These are phyloP conservation scores for Octomys mimax DNA, from an alignment of 2,797 vertebrate genomes.

Conservation along the genomic window DNA sequence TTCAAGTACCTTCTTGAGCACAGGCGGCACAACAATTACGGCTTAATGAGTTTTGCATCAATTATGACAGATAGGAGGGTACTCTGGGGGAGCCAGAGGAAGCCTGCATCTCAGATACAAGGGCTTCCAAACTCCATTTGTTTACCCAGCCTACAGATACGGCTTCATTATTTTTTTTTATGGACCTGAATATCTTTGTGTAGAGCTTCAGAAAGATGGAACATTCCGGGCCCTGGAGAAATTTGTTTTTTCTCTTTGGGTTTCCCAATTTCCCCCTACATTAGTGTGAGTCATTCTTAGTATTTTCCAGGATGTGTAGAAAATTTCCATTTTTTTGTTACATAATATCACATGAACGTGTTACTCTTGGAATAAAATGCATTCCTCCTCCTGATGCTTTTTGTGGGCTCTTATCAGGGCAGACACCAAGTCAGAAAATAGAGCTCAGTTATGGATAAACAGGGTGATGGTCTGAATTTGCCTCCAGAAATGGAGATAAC, in stretches of 20 bases:
- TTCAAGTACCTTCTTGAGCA: constrained; percentile 73
- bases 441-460: not conserved
- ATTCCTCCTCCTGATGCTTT: not conserved
- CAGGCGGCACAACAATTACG: constrained; percentile 69
- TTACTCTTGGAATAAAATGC: constrained; percentile 30
- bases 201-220: not conserved
- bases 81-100: not conserved
- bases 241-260: constrained; percentile 41
- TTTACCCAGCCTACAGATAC: constrained; percentile 62
- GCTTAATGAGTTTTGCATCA: constrained; percentile 79
- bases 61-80: constrained; percentile 57
- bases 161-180: constrained; percentile 60
- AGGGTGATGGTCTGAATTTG: not conserved
- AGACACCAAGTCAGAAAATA: not conserved
- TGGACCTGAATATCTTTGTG: constrained; percentile 12
- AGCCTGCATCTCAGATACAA: constrained; percentile 50
- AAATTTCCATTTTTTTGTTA: not conserved
- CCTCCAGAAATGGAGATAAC: not conserved
- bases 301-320: constrained; percentile 10
- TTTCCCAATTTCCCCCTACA: not conserved
- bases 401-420: not conserved
- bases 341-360: not conserved
- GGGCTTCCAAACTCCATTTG: constrained; percentile 69
- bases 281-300: not conserved
- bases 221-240: not conserved